Evolutionary conservation across 2,888 invertebrate species (phyloP).

Genomic region (Atherix ibis): DNA sequence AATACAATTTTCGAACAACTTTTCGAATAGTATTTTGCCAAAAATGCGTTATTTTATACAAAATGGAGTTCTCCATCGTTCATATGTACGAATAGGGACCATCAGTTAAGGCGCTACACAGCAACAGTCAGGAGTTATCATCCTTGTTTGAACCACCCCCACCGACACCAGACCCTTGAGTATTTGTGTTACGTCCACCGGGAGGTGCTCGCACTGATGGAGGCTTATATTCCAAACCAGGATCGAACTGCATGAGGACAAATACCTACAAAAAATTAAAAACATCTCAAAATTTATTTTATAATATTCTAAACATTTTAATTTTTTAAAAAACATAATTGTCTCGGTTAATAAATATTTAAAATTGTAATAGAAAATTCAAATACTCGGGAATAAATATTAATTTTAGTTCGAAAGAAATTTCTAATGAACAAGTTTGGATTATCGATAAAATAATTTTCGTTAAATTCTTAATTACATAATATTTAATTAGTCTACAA

Average conservation of each 20-base stretch:
- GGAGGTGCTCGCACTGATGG: slow-evolving; percentile 45
- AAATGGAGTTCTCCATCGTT: slow-evolving; percentile 32
- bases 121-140: slow-evolving; percentile 96
- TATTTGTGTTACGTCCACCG: slow-evolving; percentile 32
- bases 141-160: slow-evolving; percentile 64
- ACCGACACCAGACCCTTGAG: slow-evolving; percentile 42
- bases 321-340: too few species aligned
- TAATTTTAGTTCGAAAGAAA: too few species aligned
- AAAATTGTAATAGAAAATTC: too few species aligned
- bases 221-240: slow-evolving; percentile 91
- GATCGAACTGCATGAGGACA: slow-evolving; percentile 97
- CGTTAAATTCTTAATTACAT: too few species aligned
- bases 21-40: slow-evolving; percentile 21
- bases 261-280: slow-evolving; percentile 64
- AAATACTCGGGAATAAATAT: too few species aligned
- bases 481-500: too few species aligned
- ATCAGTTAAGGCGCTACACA: slow-evolving; percentile 98
- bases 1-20: slow-evolving; percentile 9
- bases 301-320: background rate
- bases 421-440: too few species aligned
- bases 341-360: too few species aligned
- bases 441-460: too few species aligned
- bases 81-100: slow-evolving; percentile 65
- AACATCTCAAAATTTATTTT: background rate
- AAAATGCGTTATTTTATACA: slow-evolving; percentile 31